Percentiles rank a stretch among this genome's conserved stretches.
phyloP scores from a whole-genome alignment of 2,113 vertebrate species.

The Xenopus laevis region DNA sequence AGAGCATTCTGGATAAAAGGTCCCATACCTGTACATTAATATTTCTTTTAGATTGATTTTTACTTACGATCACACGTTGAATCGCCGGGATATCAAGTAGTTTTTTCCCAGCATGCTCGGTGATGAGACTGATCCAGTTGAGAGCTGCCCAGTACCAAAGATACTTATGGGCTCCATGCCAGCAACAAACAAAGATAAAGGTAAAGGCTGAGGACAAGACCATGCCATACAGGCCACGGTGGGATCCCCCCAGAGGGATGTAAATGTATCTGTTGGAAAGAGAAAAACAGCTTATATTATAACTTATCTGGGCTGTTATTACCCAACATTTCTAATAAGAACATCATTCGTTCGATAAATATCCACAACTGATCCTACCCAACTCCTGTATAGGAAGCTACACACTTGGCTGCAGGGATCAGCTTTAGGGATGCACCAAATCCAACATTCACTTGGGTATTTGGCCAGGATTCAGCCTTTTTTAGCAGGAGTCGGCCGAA shows the following conservation, averaged over 20 bases:
- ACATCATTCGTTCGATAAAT: no score
- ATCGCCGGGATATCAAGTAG: constrained; percentile 64
- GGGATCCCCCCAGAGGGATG: constrained; percentile 86
- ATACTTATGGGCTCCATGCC: constrained; percentile 90
- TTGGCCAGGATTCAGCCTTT: no score
- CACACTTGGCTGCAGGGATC: no score
- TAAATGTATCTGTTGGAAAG: constrained; percentile 84
- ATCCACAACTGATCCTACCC: no score
- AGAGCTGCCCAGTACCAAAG: constrained; percentile 86
- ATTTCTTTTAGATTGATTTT: neutral
- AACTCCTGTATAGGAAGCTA: no score
- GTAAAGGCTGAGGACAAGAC: constrained; percentile 80
- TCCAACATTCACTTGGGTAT: no score
- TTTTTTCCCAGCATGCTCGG: constrained; percentile 70
- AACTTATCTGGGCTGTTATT: no score
- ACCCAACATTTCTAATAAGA: no score
- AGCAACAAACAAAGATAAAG: constrained; percentile 88
- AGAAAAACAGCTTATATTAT: neutral
- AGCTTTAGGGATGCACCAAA: no score
- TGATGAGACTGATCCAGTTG: constrained; percentile 85
- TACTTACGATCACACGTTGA: constrained; percentile 74
- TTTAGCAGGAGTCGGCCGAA: no score
- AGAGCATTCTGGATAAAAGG: no score
- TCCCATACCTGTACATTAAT: no score
- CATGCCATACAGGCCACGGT: constrained; percentile 64